Evolutionary conservation across 2,797 vertebrate genomes (phyloP).

Genomic region (Mus caroli): DNA sequence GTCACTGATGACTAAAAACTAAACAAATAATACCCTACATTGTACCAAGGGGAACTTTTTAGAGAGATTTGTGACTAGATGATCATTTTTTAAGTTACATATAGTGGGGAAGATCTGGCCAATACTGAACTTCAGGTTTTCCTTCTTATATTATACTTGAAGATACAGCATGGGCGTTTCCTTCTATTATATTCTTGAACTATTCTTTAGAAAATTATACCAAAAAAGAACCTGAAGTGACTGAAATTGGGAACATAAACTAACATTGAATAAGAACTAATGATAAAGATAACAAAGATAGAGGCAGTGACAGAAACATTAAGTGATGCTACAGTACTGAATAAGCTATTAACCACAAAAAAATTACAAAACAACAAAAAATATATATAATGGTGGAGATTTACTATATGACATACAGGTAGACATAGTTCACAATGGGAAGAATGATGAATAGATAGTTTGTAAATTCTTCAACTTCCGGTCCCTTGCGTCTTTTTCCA

Average conservation of each 20-base stretch:
- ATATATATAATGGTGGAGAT: background rate
- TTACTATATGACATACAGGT: background rate
- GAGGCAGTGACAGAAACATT: background rate
- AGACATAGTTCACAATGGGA: background rate
- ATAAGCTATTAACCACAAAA: background rate
- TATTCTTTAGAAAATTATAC: background rate
- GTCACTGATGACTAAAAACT: background rate
- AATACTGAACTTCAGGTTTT: background rate
- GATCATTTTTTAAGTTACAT: slow-evolving; percentile 4
- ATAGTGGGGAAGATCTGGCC: background rate
- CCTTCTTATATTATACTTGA: background rate
- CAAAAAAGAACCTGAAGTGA: background rate
- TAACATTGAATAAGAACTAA: background rate
- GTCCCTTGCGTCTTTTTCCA: background rate
- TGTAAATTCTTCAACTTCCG: background rate
- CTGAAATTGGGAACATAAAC: background rate
- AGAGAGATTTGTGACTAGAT: background rate
- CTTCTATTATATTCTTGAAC: background rate
- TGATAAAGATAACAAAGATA: background rate
- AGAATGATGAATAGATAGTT: background rate
- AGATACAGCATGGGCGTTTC: background rate
- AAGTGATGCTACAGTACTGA: background rate
- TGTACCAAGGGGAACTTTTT: background rate
- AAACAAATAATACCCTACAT: background rate
- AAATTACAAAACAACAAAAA: background rate